Evolutionary conservation across 2,113 vertebrate species (phyloP).

Genomic region (Stigmatopora argus): DNA sequence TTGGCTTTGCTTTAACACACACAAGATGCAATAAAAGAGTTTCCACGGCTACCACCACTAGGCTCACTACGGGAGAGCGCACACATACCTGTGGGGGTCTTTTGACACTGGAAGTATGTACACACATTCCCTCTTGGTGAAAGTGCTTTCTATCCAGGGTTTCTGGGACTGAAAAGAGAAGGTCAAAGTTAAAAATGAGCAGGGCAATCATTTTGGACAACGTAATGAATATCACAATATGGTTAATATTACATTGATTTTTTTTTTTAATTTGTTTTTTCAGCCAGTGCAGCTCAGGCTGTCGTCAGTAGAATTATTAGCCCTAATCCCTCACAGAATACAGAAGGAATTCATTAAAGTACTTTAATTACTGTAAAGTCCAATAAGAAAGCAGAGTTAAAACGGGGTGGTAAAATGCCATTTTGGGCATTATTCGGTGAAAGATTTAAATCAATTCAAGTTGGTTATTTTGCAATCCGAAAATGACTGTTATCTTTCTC

Average conservation of each 20-base stretch:
- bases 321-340: slow-evolving; percentile 46
- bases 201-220: not conserved
- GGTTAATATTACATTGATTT: slow-evolving; percentile 1
- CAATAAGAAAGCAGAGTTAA: not conserved
- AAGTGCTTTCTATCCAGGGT: slow-evolving; percentile 99
- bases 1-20: slow-evolving; percentile 38
- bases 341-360: slow-evolving; percentile 31
- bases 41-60: slow-evolving; percentile 40
- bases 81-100: slow-evolving; percentile 95
- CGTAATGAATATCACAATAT: not conserved
- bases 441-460: not conserved
- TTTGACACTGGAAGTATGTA: slow-evolving; percentile 98
- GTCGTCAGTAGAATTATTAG: slow-evolving; percentile 41
- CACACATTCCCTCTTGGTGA: slow-evolving; percentile 98
- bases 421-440: not conserved
- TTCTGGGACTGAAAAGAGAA: slow-evolving; percentile 87
- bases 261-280: slow-evolving; percentile 7
- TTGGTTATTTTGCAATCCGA: too few relatives aligned
- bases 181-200: not conserved
- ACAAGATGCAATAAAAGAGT: slow-evolving; percentile 47
- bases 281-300: slow-evolving; percentile 30
- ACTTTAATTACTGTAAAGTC: slow-evolving; percentile 27
- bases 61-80: slow-evolving; percentile 16
- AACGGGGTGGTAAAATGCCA: not conserved
- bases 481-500: too few relatives aligned